Evolutionary conservation across 2,113 vertebrate species (phyloP).

Genomic region (Prochilodus magdalenae): DNA sequence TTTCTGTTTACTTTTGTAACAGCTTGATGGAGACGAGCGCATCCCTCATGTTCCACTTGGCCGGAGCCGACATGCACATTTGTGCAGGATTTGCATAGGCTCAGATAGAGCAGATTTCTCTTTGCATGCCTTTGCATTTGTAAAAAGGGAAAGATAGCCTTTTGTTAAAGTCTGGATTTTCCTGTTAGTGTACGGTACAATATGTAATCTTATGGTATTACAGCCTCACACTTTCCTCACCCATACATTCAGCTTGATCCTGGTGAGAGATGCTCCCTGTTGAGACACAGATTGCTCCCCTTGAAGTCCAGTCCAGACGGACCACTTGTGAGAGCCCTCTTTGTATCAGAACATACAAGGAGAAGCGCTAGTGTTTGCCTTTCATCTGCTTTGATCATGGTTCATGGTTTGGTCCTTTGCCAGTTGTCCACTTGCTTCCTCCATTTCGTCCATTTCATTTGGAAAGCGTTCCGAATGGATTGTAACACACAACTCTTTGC

Average conservation of each 20-base stretch:
- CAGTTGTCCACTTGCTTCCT: neutral
- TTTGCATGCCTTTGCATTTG: neutral
- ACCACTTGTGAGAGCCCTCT: neutral
- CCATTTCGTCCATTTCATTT: neutral
- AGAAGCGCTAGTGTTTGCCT: neutral
- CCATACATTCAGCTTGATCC: neutral
- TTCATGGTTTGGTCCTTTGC: neutral
- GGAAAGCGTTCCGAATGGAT: neutral
- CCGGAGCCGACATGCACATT: neutral
- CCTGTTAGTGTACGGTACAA: neutral
- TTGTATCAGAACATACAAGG: neutral
- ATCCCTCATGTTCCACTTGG: neutral
- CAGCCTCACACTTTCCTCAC: neutral
- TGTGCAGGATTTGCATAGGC: neutral
- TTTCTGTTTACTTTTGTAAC: neutral
- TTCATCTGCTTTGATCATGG: neutral
- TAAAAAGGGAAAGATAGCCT: neutral
- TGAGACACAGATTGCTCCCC: neutral
- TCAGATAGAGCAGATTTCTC: neutral
- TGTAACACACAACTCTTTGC: neutral
- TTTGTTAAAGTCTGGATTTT: neutral
- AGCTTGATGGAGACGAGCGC: neutral
- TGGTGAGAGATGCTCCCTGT: neutral
- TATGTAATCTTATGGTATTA: neutral
- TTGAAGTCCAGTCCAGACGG: conserved; percentile 16